Evolutionary conservation across 2,888 invertebrate genomes (phyloP).

Genomic region (Noctua pronuba): DNA sequence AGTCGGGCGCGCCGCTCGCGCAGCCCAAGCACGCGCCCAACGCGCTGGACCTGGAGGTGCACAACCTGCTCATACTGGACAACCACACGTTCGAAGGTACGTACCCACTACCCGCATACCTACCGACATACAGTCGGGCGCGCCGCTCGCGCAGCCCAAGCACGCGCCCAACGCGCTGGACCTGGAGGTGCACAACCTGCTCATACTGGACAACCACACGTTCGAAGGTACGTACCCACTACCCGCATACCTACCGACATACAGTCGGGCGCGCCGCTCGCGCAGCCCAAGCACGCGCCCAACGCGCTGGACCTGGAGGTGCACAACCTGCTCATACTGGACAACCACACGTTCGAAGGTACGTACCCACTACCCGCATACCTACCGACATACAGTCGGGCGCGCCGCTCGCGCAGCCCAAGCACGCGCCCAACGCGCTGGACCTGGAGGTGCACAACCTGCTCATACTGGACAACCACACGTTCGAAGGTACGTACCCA

Average conservation of each 20-base stretch:
- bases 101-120: neutral
- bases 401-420: constrained; percentile 90
- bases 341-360: constrained; percentile 11
- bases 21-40: constrained; percentile 8
- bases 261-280: constrained; percentile 50
- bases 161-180: neutral
- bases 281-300: constrained; percentile 92
- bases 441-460: constrained; percentile 98
- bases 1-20: constrained; percentile 1
- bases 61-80: constrained; percentile 1
- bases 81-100: neutral
- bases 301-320: constrained; percentile 96
- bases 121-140: neutral
- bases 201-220: constrained; percentile 1
- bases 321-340: constrained; percentile 96
- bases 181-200: neutral
- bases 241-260: neutral
- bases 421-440: constrained; percentile 91
- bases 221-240: neutral
- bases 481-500: constrained; percentile 92
- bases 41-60: constrained; percentile 16
- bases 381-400: constrained; percentile 67
- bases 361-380: neutral
- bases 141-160: neutral
- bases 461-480: constrained; percentile 98